A percentile compares a stretch with the other conserved stretches of the same genome.
These are phyloP conservation scores for Eutrigla gurnardus DNA, from an alignment of 2,797 vertebrate species.

Conservation along the genomic window DNA sequence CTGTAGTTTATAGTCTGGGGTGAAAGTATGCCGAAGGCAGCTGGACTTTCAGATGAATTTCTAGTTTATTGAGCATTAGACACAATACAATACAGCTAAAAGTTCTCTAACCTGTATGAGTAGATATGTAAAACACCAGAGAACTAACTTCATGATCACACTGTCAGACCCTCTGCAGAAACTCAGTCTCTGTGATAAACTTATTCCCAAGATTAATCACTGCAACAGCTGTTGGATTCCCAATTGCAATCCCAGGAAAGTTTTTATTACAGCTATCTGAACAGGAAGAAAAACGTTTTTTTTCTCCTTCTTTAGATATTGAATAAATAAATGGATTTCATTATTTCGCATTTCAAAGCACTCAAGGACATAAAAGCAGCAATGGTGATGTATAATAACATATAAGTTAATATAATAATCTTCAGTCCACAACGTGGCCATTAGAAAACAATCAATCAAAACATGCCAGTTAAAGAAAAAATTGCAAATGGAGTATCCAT, in stretches of 20 bases:
- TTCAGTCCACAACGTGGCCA: neutral
- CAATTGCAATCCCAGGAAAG: neutral
- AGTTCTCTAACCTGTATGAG: neutral
- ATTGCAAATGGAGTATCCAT: no score
- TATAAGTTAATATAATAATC: neutral
- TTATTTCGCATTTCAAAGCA: neutral
- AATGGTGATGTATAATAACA: neutral
- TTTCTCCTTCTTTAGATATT: conserved; percentile 4
- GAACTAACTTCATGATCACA: neutral
- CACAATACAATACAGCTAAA: neutral
- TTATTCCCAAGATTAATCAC: conserved; percentile 15
- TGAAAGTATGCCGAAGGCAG: neutral
- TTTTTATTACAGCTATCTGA: neutral
- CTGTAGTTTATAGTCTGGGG: neutral
- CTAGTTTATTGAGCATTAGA: neutral
- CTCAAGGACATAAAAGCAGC: neutral
- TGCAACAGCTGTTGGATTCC: conserved; percentile 28
- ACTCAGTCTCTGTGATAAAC: conserved; percentile 8
- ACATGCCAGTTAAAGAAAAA: no score
- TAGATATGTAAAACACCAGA: neutral
- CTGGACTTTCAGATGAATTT: neutral
- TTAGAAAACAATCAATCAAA: no score
- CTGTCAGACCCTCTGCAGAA: neutral
- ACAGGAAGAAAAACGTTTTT: neutral
- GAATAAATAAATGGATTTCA: neutral